Evolutionary conservation across 1,140 invertebrate species (phyloP), one percentile per base, ranked within the genome.

Genomic region (Octopus bimaculoides): DNA sequence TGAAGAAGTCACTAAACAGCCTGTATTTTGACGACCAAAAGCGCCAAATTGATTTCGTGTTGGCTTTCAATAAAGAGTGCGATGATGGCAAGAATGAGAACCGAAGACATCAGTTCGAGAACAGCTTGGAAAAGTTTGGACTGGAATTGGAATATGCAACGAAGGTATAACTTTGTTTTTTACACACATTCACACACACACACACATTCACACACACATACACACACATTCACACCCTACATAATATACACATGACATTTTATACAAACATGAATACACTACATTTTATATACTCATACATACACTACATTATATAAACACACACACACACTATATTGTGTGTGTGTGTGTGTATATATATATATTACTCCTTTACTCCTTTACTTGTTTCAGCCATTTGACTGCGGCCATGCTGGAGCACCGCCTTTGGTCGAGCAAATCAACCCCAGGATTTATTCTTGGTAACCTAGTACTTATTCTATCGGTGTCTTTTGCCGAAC

Each of bases 11-110:
- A 87, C 26, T 41, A 1, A 71, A 71, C 17, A n/a, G 88, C 0
- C 78, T 91, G 53, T 93, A 94, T 89, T 96, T 95, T 86, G 92
- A 94, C 14, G 96, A 98, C 87, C 95, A 95, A 0, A 91, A 93
- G 71, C 90, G 96, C 78, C 92, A 94, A 84, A 96, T 98, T 81
- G 97, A 98, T 90, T 95, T 96, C 92, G 93, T 98, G 0, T 86
- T 98, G 54, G 96, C 95, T 0, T 97, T 84, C 76, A 80, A 82
- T 10, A 77, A 76, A 10, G 81, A 80, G 17, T 20, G 82, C 4
- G 82, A 87, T 14, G 81, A 85, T 26, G 79, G 75, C 52, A 83
- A 85, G 77, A 84, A 84, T 53, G 75, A 79, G 10, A 79, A 81
- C 54, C 73, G 83, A 20, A 78, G 88, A 54, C 78, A 83, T n/a